Conservation (phyloP, 2,113 vertebrate genomes). For the human region GRCh38 chr1:102898501-102899000, state of each 20-base stretch:
- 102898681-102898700: slow-evolving; percentile 95
- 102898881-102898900: background rate
- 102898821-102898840: background rate
- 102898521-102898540: background rate
- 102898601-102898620: background rate
- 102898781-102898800: background rate
- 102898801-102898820: background rate
- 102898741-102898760: slow-evolving; percentile 96
- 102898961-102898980: slow-evolving; percentile 94
- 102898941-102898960: slow-evolving; percentile 99
- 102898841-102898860: background rate
- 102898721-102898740: slow-evolving; percentile 97
- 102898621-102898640: background rate
- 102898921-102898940: slow-evolving; percentile 80
- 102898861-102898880: background rate
- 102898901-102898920: no score
- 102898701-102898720: slow-evolving; percentile 95
- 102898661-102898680: slow-evolving; percentile 97
- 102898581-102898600: background rate
- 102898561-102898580: background rate
- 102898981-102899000: slow-evolving; percentile 94
- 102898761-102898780: slow-evolving; percentile 93
- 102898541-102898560: background rate
- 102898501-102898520: background rate
- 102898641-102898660: background rate